Percentiles rank a stretch among this genome's conserved stretches.
Conservation (phyloP, 2,888 invertebrate species). For the Heliconius hortense region DNA sequence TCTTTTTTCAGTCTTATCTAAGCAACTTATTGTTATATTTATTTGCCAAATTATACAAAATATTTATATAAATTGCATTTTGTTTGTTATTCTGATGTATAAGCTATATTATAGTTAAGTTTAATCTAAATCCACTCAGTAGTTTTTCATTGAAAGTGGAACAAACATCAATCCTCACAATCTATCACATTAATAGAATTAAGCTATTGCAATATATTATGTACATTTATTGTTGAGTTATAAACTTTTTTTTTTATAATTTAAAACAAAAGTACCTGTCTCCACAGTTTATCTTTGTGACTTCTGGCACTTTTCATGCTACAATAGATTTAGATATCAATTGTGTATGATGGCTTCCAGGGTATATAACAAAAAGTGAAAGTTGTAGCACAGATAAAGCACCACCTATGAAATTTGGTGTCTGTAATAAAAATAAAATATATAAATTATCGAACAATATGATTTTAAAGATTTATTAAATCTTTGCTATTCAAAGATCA, state of each 20-base stretch:
- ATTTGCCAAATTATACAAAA: not conserved
- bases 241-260: too few species aligned
- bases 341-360: conserved; percentile 62
- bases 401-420: conserved; percentile 90
- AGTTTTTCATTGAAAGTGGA: not conserved
- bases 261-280: not conserved
- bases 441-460: not conserved
- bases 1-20: conserved; percentile 8
- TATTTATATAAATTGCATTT: not conserved
- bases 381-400: conserved; percentile 88
- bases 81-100: too few species aligned
- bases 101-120: not conserved
- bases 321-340: conserved; percentile 41
- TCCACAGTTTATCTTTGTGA: not conserved
- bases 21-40: not conserved
- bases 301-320: conserved; percentile 38
- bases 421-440: conserved; percentile 70
- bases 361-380: conserved; percentile 88
- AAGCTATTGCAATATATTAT: not conserved
- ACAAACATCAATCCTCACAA: not conserved
- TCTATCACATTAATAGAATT: not conserved
- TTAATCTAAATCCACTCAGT: not conserved
- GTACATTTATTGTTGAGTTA: too few species aligned
- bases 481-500: not conserved
- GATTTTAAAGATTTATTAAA: not conserved